Percentiles rank a stretch among this genome's conserved stretches.
These are phyloP conservation scores for Rousettus madagascariensis DNA, from an alignment of 2,797 vertebrate genomes.

Conservation along the genomic window DNA sequence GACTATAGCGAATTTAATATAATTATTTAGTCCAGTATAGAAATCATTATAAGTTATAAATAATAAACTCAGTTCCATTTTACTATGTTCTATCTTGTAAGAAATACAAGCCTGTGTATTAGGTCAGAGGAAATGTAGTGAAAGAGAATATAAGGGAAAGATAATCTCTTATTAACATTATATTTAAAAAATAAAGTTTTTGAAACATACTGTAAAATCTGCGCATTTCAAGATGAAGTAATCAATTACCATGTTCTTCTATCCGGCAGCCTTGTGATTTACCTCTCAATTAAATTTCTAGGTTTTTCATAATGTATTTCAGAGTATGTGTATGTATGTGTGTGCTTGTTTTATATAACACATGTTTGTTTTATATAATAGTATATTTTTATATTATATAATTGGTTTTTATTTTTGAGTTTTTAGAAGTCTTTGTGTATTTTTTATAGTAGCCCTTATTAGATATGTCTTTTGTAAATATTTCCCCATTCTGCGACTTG, in stretches of 20 bases:
- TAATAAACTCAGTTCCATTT: neutral
- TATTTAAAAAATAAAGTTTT: neutral
- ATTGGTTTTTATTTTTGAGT: neutral
- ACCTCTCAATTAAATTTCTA: neutral
- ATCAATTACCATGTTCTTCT: neutral
- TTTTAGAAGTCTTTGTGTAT: neutral
- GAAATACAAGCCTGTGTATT: neutral
- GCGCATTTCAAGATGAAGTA: neutral
- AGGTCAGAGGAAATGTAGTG: neutral
- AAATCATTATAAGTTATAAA: neutral
- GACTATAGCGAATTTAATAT: neutral
- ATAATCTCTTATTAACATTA: neutral
- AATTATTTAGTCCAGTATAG: neutral
- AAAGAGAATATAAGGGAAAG: neutral
- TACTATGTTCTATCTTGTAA: neutral
- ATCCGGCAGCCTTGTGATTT: neutral
- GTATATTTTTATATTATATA: neutral
- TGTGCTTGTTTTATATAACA: neutral
- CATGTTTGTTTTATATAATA: neutral
- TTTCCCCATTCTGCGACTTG: neutral
- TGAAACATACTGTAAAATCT: neutral
- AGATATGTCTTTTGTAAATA: neutral
- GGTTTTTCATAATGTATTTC: neutral
- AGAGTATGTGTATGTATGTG: neutral
- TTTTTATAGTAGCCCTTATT: neutral